Evolutionary conservation across 2,888 invertebrate species (phyloP), one percentile per base, ranked within the genome.

Genomic region (Encarsia formosa): DNA sequence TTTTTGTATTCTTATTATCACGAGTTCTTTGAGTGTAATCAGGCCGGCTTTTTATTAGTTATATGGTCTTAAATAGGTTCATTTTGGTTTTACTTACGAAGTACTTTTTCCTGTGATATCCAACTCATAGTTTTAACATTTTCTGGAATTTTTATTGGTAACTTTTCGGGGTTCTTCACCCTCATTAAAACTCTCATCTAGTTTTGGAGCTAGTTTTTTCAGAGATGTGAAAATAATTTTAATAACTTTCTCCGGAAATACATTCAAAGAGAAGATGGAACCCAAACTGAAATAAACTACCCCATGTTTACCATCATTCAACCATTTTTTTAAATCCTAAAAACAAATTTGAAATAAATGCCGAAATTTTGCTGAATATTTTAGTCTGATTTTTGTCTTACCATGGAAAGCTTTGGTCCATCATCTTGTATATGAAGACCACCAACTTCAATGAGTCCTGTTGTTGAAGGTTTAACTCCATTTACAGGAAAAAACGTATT

Each of bases 401-500:
- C 71, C 4, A 34, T 34, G 0, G 61, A 31, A 26, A 68, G 38
- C 38, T 61, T 58, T 1, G 60, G 32, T 16, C 53, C 62, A 4
- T 67, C 65, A 1, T 71, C 66, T 1, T 59, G 59, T 6, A 81
- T 74, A 55, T 82, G 82, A 49, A 81, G 67, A 26, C 82, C 82
- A 9, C 78, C 81, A 5, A 81, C 76, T 43, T 79, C 75, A 13
- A 82, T 66, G 57, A 79, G 65, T 3, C 72, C 75, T 1, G 77
- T 69, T 2, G 77, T 69, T 2, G 64, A 63, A 4, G 80, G 78
- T 31, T 73, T 71, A 6, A 76, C 61, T 2, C 74, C 75, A 32
- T 75, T 76, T 20, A 80, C 51, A 1, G 76, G 73, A 20, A 73
- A 69, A 65, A 81, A 76, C 49, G 77, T 75, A 64, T 82, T 82